phyloP scores from a whole-genome alignment of 2,113 vertebrate genomes.

The Notarius quadriscutis region DNA sequence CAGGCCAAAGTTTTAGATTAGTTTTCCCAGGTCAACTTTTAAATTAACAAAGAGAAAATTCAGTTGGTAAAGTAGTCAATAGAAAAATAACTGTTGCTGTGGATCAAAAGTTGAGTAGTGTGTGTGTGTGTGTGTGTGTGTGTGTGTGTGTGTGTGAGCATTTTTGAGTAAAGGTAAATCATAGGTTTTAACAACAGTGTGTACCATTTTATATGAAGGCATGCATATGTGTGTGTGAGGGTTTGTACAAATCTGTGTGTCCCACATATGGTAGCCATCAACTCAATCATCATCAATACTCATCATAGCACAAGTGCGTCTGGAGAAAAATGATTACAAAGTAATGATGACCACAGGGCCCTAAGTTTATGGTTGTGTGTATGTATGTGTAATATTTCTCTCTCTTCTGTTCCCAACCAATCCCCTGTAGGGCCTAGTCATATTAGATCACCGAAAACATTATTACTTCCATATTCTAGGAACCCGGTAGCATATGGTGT shows the following conservation, averaged over 20 bases:
- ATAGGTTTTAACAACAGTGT: neutral
- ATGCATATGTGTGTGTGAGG: neutral
- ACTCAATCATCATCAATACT: conserved; percentile 42
- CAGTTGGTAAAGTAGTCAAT: conserved; percentile 15
- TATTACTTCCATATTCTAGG: conserved; percentile 32
- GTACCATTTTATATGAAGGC: conserved; percentile 33
- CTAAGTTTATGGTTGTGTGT: conserved; percentile 34
- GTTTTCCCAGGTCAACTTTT: conserved; percentile 52
- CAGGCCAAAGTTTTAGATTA: conserved; percentile 66
- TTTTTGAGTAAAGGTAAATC: conserved; percentile 18
- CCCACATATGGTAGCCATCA: conserved; percentile 38
- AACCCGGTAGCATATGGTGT: conserved; percentile 36
- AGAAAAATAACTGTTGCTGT: conserved; percentile 25
- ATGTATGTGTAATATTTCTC: conserved; percentile 28
- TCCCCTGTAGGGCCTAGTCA: conserved; percentile 31
- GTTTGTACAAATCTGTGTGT: conserved; percentile 28
- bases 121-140: no score
- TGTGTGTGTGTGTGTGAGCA: neutral
- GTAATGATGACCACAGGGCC: conserved; percentile 47
- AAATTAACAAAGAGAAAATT: conserved; percentile 44
- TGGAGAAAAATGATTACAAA: conserved; percentile 49
- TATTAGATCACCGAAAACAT: conserved; percentile 35
- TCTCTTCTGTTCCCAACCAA: conserved; percentile 35
- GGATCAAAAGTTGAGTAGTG: neutral
- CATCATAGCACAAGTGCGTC: conserved; percentile 37